Evolutionary conservation across 2,113 vertebrate species (phyloP).

Genomic region (Noctilio leporinus): DNA sequence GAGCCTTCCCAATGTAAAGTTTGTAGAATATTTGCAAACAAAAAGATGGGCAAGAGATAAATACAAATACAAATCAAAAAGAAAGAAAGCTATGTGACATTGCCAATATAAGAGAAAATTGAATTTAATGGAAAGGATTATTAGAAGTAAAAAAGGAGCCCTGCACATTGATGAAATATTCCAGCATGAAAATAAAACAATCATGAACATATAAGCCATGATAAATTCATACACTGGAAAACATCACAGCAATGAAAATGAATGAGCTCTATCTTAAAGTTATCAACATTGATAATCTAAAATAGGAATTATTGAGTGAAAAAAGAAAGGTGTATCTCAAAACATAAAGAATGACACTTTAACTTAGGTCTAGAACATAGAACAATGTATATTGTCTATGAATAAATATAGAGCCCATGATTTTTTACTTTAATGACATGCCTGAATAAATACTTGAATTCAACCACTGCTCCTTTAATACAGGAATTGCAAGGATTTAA

Average conservation of each 20-base stretch:
- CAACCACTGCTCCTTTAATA: neutral
- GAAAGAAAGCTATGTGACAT: neutral
- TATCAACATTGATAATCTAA: neutral
- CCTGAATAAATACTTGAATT: neutral
- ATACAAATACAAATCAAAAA: neutral
- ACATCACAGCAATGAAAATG: neutral
- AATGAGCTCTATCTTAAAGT: neutral
- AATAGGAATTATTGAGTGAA: neutral
- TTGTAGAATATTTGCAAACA: neutral
- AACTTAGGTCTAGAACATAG: neutral
- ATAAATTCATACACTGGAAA: neutral
- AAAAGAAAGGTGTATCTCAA: neutral
- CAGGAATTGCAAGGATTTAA: neutral
- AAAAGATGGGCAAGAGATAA: neutral
- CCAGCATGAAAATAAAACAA: neutral
- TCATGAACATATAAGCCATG: neutral
- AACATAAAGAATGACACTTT: slow-evolving; percentile 12
- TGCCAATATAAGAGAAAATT: neutral
- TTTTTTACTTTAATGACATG: slow-evolving; percentile 3
- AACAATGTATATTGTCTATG: neutral
- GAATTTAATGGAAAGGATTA: neutral
- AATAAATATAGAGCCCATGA: neutral
- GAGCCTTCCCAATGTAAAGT: neutral
- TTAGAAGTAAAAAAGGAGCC: neutral
- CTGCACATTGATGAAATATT: neutral